Conservation (phyloP, 2,888 invertebrate genomes). For the Leucozona laternaria region DNA sequence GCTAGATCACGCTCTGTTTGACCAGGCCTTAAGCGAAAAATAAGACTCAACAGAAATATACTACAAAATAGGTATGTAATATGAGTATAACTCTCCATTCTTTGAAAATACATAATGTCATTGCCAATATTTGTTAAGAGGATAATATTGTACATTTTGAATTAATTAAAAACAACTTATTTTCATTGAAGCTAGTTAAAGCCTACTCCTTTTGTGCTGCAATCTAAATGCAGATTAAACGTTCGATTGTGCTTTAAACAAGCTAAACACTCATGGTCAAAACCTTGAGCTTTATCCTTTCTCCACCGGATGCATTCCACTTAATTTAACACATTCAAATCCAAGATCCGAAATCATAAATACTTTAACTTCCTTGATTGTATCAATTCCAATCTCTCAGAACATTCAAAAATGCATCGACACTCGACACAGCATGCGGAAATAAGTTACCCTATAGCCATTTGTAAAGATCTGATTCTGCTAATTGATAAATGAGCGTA, state of each 20-base stretch:
- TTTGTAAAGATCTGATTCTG: constrained; percentile 22
- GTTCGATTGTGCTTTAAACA: constrained; percentile 13
- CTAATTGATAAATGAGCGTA: constrained; percentile 42
- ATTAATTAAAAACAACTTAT: not conserved
- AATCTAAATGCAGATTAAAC: constrained; percentile 5
- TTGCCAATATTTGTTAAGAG: too few relatives aligned
- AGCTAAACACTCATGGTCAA: constrained; percentile 42
- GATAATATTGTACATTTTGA: not conserved
- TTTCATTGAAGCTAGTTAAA: constrained; percentile 16
- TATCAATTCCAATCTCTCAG: constrained; percentile 30
- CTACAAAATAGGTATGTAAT: too few relatives aligned
- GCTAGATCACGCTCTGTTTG: too few relatives aligned
- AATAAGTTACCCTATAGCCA: constrained; percentile 11
- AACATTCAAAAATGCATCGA: constrained; percentile 1
- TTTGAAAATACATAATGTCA: too few relatives aligned
- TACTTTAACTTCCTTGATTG: constrained; percentile 46
- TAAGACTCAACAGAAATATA: too few relatives aligned
- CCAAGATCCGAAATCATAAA: constrained; percentile 39
- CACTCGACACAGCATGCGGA: constrained; percentile 45
- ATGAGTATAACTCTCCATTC: too few relatives aligned
- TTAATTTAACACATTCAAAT: constrained; percentile 59
- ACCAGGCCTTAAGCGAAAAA: too few relatives aligned
- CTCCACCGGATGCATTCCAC: constrained; percentile 40
- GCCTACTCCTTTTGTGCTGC: not conserved
- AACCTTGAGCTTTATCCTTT: constrained; percentile 54